These are phyloP conservation scores for Leptinotarsa lineolata DNA, from an alignment of 1,140 invertebrate species.

Conservation along the genomic window DNA sequence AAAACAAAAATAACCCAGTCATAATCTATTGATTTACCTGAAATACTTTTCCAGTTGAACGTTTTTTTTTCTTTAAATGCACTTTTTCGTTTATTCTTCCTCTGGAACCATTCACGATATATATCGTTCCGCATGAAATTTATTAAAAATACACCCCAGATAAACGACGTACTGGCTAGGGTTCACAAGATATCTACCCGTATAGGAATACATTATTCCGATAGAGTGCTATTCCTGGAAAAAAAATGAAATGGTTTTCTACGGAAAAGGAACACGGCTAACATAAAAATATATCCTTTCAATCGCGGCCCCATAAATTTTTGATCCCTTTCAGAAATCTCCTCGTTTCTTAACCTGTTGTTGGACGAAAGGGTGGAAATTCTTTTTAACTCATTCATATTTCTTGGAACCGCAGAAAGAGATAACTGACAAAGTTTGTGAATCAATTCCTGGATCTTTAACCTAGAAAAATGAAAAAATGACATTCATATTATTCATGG, in stretches of 20 bases:
- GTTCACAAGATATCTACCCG: not conserved
- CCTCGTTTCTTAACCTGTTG: not conserved
- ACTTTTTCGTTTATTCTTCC: too few relatives aligned
- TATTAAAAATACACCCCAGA: not conserved
- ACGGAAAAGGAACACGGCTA: not conserved
- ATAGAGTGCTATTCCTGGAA: not conserved
- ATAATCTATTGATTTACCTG: too few relatives aligned
- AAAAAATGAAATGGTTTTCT: not conserved
- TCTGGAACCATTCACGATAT: too few relatives aligned
- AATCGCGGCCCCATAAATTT: not conserved
- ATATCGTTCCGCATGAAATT: not conserved
- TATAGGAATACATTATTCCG: not conserved
- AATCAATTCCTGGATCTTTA: not conserved
- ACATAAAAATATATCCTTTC: slow-evolving; percentile 2
- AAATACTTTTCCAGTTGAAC: too few relatives aligned
- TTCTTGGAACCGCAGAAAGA: not conserved
- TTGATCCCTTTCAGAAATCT: not conserved
- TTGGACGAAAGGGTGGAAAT: not conserved
- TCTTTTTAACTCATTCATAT: not conserved
- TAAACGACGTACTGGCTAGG: not conserved
- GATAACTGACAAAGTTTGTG: not conserved
- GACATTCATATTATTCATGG: too few relatives aligned
- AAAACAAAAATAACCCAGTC: too few relatives aligned
- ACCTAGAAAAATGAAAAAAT: too few relatives aligned
- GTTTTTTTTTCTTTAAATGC: too few relatives aligned